phyloP scores from a whole-genome alignment of 1,140 invertebrate species.

The Drosophila subobscura region DNA sequence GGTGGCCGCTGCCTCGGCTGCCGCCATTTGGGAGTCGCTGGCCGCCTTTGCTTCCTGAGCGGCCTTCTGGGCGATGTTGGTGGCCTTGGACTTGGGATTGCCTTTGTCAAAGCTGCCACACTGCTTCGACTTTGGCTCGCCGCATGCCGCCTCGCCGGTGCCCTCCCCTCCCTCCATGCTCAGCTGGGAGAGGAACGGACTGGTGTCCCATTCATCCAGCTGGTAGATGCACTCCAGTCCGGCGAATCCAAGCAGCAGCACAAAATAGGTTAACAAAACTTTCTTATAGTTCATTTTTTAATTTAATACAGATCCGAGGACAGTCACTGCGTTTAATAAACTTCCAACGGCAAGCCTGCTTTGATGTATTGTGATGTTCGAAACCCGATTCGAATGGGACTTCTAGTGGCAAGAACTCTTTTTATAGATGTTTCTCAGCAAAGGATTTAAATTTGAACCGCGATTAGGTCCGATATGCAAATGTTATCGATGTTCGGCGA shows the following conservation, averaged over 20 bases:
- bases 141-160: background rate
- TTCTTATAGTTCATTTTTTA: slow-evolving; percentile 37
- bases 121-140: background rate
- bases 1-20: slow-evolving; percentile 87
- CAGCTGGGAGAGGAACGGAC: slow-evolving; percentile 9
- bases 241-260: slow-evolving; percentile 22
- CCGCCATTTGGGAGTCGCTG: slow-evolving; percentile 87
- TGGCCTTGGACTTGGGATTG: slow-evolving; percentile 82
- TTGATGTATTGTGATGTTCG: background rate
- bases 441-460: no score
- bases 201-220: background rate
- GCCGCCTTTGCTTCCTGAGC: slow-evolving; percentile 87
- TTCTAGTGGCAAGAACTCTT: background rate
- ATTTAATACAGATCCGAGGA: background rate
- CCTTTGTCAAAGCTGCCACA: slow-evolving; percentile 4
- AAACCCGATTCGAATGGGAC: background rate
- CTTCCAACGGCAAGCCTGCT: background rate
- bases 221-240: slow-evolving; percentile 20
- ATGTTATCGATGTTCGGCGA: no score
- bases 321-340: no score
- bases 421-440: no score
- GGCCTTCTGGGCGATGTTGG: slow-evolving; percentile 87
- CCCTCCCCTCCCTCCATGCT: slow-evolving; percentile 13
- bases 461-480: no score
- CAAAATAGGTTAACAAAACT: slow-evolving; percentile 15